These are phyloP conservation scores for Liposcelis brunnea DNA, from an alignment of 2,888 invertebrate species.

Conservation along the genomic window DNA sequence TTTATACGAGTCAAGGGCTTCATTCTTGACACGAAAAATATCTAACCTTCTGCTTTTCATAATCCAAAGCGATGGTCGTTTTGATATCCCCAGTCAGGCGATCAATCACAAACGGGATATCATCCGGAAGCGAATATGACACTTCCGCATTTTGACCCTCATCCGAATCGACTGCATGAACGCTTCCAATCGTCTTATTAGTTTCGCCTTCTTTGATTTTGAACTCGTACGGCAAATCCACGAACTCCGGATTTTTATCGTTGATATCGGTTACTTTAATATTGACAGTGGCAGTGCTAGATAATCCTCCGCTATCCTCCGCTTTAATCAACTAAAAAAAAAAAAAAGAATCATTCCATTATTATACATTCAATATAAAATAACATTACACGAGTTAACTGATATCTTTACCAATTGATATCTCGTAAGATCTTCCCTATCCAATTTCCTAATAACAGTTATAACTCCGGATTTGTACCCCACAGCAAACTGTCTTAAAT, in stretches of 20 bases:
- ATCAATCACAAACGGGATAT: conserved; percentile 64
- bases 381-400: not conserved
- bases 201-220: conserved; percentile 56
- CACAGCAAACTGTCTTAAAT: conserved; percentile 71
- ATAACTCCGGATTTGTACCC: conserved; percentile 77
- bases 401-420: conserved; percentile 54
- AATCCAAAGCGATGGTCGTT: conserved; percentile 59
- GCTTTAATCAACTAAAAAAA: conserved; percentile 54
- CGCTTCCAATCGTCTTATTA: conserved; percentile 47
- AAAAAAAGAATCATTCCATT: not conserved
- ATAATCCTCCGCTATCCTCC: conserved; percentile 67
- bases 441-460: conserved; percentile 66
- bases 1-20: too few relatives aligned
- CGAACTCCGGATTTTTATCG: conserved; percentile 80
- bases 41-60: conserved; percentile 57
- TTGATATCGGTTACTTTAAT: conserved; percentile 82
- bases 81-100: conserved; percentile 60
- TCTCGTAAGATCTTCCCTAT: conserved; percentile 73
- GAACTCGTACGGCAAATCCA: conserved; percentile 64
- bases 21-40: too few relatives aligned
- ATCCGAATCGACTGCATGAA: conserved; percentile 71
- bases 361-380: not conserved
- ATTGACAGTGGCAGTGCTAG: conserved; percentile 68
- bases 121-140: conserved; percentile 58
- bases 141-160: conserved; percentile 70